Base-by-base conservation (phyloP, 1,140 invertebrate genomes). In the Phocides pigmalion region DNA sequence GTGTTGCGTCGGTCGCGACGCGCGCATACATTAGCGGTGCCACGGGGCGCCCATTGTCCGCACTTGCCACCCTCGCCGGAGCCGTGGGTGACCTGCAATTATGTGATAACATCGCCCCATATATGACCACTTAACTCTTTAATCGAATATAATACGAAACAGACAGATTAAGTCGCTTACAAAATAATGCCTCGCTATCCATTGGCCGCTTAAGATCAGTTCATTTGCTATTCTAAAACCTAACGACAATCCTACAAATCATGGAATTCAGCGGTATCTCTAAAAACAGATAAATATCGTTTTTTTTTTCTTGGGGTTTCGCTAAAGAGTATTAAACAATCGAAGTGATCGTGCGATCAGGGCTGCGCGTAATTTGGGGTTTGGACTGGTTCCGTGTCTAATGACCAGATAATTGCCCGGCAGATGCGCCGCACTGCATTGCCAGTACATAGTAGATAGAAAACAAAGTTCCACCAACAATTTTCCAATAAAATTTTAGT, bases 11-110 rank as follows among this genome's bases (percentile, higher is more conserved):
- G 78, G 82, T 63, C 76, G 77, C 68, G n/a, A 72, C 79, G 53
- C 68, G 81, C 80, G 84, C 86, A 87, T 88, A 90, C 82, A 89
- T 89, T 90, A 89, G 76, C 88, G 83, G 81, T 84, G 76, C 84
- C 74, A 77, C 83, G 79, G 83, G 81, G 84, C 80, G 76, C 73
- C 79, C 84, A 90, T 88, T 88, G 87, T 86, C 74, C 76, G 79
- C 79, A 76, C 78, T 70, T 37, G 50, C 70, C 67, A 68, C 68
- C 70, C 66, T 56, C 53, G 39, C 66, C 39, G 68, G 65, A 6
- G 62, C 66, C 62, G 78, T 72, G 66, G 72, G 73, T 83, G 76
- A 75, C 78, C 76, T 70, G 76, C 79, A 87, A 87, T 87, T 89
- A 89, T 79, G 70, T 78, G 83, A 89, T 86, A 83, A 82, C 79